Conservation (phyloP, 2,797 vertebrate species). For the Acanthurus lineatus region DNA sequence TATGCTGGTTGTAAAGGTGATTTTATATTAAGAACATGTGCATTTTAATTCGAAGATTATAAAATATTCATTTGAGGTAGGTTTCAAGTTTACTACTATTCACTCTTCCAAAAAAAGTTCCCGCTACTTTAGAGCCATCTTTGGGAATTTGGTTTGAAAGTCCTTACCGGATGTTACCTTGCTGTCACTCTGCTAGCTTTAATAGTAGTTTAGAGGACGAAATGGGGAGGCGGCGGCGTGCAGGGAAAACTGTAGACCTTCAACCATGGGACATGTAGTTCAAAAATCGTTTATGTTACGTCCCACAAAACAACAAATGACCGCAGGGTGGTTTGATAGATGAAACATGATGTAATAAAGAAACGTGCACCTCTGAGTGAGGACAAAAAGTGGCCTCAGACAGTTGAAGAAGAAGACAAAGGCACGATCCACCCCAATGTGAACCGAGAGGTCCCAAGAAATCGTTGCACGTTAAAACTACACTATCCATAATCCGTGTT, state of each 20-base stretch:
- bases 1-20: no score
- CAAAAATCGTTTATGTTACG: conserved; percentile 39
- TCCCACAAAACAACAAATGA: conserved; percentile 22
- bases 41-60: neutral
- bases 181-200: neutral
- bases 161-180: conserved; percentile 19
- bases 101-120: neutral
- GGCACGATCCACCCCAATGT: conserved; percentile 25
- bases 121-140: neutral
- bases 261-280: conserved; percentile 86
- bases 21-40: neutral
- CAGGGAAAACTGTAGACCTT: conserved; percentile 53
- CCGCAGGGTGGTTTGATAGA: neutral
- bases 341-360: neutral
- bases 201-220: conserved; percentile 47
- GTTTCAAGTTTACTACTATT: neutral
- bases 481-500: conserved; percentile 69
- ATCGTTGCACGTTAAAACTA: conserved; percentile 52
- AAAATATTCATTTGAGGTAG: neutral
- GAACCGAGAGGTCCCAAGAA: conserved; percentile 32
- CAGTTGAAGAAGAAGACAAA: conserved; percentile 47
- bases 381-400: conserved; percentile 15
- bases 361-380: neutral
- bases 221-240: conserved; percentile 75
- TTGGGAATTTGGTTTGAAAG: conserved; percentile 38